Base-by-base conservation (phyloP, 1,140 invertebrate genomes). In the Vollenhovia emeryi region DNA sequence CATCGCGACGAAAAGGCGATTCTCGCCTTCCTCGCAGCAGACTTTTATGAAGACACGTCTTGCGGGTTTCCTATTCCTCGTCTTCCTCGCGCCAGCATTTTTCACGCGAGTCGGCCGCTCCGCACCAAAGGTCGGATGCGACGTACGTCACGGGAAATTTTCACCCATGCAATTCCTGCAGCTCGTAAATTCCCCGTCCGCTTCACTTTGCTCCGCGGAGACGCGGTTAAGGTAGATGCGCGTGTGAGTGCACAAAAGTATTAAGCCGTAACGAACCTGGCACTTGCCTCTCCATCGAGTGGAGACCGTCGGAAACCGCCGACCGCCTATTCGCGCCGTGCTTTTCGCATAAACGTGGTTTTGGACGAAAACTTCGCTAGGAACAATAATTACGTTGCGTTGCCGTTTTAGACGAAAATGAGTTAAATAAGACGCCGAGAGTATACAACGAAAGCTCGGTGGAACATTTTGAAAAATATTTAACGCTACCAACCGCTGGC, bases 31-130 rank as follows among this genome's bases (percentile, higher is more conserved):
- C 30, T 24, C 18, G 52, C 27, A 74, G 55, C n/a, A 74, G 79
- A 83, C 68, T 83, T 82, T 83, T 74, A 83, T 83, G 79, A 83
- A 83, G 79, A 83, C 79, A 73, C 52, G 79, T 83, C 79, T 74
- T 83, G 57, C 43, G 55, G 79, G 66, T n/a, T 40, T 52, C 30
- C 62, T 48, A 74, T 66, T 45, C n/a, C 50, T 8, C 30, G 79
- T 0, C 62, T 82, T 69, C 11, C 52, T 82, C 64, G 52, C 68
- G 40, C 52, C 52, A 52, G 66, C 40, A 74, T 83, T 83, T 83
- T 83, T 83, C 79, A 59, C 68, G 36, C 43, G 21, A 24, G 79
- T 59, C 68, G 40, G 33, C 64, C 30, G 76, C 36, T 24, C 55
- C 64, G 62, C 45, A 52, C 50, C 68, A 40, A 83, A 83, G 68